A percentile compares a stretch with the other conserved stretches of the same genome.
These are phyloP conservation scores for Acrobasis consociella DNA, from an alignment of 2,888 invertebrate genomes.

Conservation along the genomic window DNA sequence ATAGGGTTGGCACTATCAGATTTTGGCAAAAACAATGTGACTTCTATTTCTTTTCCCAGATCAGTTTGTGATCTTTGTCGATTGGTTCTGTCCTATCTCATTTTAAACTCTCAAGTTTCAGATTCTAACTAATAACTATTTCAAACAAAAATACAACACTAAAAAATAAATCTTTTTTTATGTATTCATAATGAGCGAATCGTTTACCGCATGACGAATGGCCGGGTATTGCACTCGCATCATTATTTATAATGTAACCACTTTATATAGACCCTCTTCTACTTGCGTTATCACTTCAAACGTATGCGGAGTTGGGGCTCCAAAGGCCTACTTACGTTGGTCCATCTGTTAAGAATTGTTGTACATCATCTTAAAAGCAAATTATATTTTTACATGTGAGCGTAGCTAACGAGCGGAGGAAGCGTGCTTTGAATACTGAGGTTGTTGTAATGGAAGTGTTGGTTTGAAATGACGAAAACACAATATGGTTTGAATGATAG, in stretches of 20 bases:
- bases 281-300: conserved; percentile 23
- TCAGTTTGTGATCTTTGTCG: too few species aligned
- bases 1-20: too few species aligned
- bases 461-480: too few species aligned
- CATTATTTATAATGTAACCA: conserved; percentile 69
- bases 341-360: conserved; percentile 57
- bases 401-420: conserved; percentile 12
- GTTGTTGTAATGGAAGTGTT: too few species aligned
- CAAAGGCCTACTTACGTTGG: conserved; percentile 46
- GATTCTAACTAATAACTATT: not conserved
- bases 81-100: too few species aligned
- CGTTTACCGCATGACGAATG: conserved; percentile 70
- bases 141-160: not conserved
- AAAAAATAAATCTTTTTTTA: conserved; percentile 16
- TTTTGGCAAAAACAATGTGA: too few species aligned
- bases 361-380: conserved; percentile 62
- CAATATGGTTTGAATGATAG: too few species aligned
- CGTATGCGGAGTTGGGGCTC: conserved; percentile 21
- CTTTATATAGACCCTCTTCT: conserved; percentile 38
- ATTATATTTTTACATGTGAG: conserved; percentile 53
- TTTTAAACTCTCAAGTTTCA: too few species aligned
- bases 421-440: conserved; percentile 5
- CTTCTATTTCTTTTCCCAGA: too few species aligned
- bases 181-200: conserved; percentile 60
- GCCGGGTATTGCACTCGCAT: conserved; percentile 49